Conservation (phyloP, 2,888 invertebrate genomes). For the Amphipyra tragopoginis region DNA sequence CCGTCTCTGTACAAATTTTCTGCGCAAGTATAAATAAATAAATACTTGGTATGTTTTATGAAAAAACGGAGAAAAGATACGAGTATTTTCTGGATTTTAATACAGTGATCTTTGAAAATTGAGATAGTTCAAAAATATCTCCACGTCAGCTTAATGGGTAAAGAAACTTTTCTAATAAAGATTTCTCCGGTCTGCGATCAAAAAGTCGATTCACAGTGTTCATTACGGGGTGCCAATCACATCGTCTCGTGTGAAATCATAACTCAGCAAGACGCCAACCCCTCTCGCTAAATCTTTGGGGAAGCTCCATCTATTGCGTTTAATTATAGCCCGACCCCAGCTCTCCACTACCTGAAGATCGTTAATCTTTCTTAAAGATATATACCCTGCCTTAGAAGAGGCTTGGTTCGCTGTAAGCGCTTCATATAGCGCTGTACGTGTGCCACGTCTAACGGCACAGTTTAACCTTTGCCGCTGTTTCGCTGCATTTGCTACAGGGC, state of each 20-base stretch:
- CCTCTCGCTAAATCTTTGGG: conserved; percentile 85
- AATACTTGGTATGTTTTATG: too few species aligned
- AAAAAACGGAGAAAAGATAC: too few species aligned
- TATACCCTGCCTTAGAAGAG: conserved; percentile 81
- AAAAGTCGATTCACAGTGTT: conserved; percentile 77
- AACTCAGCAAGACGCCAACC: conserved; percentile 87
- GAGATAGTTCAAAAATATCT: conserved; percentile 9
- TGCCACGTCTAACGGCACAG: conserved; percentile 64
- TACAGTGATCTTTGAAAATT: neutral
- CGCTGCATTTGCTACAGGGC: conserved; percentile 58
- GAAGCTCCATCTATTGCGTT: conserved; percentile 88
- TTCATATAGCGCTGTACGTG: conserved; percentile 74
- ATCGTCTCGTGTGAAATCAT: conserved; percentile 85
- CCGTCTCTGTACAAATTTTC: too few species aligned
- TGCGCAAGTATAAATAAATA: too few species aligned
- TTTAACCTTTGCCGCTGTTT: conserved; percentile 70
- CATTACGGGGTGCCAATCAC: conserved; percentile 87
- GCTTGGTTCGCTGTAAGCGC: conserved; percentile 81
- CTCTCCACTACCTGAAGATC: conserved; percentile 85
- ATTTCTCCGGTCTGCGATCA: conserved; percentile 58
- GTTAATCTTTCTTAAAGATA: conserved; percentile 90
- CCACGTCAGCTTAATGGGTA: conserved; percentile 41
- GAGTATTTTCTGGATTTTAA: neutral
- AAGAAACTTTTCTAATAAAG: conserved; percentile 60
- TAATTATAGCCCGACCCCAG: conserved; percentile 84